Percentiles rank a stretch among this genome's conserved stretches.
phyloP scores from a whole-genome alignment of 2,888 invertebrate genomes.

The Drosophila mercatorum region DNA sequence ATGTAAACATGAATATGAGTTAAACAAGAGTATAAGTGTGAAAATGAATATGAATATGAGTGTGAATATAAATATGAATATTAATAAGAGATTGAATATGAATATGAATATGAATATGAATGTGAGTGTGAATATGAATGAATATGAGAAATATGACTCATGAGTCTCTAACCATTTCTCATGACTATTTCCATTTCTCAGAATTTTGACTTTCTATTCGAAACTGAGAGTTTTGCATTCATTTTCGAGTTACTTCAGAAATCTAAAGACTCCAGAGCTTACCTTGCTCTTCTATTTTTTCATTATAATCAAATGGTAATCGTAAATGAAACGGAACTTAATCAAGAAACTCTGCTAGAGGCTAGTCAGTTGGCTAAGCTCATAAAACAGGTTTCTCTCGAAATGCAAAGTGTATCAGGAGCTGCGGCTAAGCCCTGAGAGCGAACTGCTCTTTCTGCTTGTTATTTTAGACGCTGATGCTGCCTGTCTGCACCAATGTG shows the following conservation, averaged over 20 bases:
- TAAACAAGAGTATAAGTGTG: too few species aligned
- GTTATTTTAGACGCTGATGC: slow-evolving; percentile 46
- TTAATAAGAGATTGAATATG: too few species aligned
- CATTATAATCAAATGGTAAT: neutral
- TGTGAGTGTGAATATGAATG: neutral
- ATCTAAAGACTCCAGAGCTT: neutral
- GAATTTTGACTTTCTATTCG: neutral
- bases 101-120: neutral
- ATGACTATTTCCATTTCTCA: too few species aligned
- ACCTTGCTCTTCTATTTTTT: too few species aligned
- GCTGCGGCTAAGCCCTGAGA: neutral
- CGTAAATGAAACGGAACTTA: neutral
- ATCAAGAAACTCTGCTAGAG: too few species aligned
- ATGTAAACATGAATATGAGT: too few species aligned
- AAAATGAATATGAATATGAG: too few species aligned
- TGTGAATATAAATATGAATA: too few species aligned
- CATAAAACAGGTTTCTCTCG: too few species aligned
- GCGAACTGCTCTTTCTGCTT: slow-evolving; percentile 18
- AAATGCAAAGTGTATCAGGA: neutral
- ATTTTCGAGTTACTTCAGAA: neutral
- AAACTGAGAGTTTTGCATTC: neutral
- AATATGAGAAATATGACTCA: too few species aligned
- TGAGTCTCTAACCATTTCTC: too few species aligned
- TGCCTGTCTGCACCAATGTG: slow-evolving; percentile 22
- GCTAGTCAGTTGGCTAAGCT: neutral